These are phyloP conservation scores for Eubucco bourcierii DNA, from an alignment of 2,113 vertebrate species.

Conservation along the genomic window DNA sequence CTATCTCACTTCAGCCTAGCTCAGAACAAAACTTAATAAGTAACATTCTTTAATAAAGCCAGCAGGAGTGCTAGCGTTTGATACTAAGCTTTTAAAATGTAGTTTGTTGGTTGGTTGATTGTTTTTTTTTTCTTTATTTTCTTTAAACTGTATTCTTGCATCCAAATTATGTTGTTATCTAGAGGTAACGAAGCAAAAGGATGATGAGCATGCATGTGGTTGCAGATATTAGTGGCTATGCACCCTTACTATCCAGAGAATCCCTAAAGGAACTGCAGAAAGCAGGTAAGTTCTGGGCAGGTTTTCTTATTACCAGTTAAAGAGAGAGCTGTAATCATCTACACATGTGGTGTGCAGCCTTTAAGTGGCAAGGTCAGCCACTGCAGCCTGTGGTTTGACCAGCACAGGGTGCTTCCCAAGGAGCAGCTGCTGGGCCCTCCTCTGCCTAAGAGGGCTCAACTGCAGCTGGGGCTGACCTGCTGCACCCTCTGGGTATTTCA, in stretches of 20 bases:
- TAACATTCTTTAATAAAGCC: not conserved
- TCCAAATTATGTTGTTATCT: not conserved
- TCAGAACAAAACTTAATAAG: not conserved
- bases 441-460: rapidly evolving
- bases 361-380: not conserved
- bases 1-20: not conserved
- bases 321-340: not conserved
- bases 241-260: not conserved
- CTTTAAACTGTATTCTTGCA: not conserved
- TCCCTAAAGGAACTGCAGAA: not conserved
- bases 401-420: rapidly evolving
- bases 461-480: rapidly evolving
- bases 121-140: not conserved
- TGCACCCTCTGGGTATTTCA: not conserved
- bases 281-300: not conserved
- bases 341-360: rapidly evolving
- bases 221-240: not conserved
- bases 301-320: not conserved
- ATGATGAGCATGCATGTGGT: not conserved
- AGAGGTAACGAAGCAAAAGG: not conserved
- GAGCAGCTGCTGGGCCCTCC: not conserved
- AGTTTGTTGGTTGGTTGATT: too few species aligned
- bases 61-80: not conserved
- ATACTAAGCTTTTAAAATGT: not conserved
- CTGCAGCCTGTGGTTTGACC: not conserved